Base-by-base conservation (phyloP, 2,113 vertebrate genomes). In the Prionailurus viverrinus region DNA sequence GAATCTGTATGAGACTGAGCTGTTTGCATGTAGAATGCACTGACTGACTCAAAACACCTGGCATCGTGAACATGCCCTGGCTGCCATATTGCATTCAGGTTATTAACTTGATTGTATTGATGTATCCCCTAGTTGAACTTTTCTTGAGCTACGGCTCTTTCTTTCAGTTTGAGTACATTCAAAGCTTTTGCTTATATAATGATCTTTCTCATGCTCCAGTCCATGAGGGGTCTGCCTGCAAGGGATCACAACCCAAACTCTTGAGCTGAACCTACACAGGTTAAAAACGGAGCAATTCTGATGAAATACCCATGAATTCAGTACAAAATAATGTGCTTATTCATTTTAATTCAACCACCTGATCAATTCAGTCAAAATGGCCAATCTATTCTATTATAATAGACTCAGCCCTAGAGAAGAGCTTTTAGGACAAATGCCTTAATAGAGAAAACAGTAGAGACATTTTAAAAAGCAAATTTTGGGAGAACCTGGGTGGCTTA, bases 111-210 rank as follows among this genome's bases (percentile, higher is more conserved):
- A 84, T 10, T 13, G 25, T 53, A 23, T 36, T 65, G 8, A 39
- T 39, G 8, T 80, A n/a, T 9, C 48, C 21, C 81, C 13, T 91
- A 91, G 58, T 1, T 89, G 61, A 96, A 71, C n/a, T 36, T 12
- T 96, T 84, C 41, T 51, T 91, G 73, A 96, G 71, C 79, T 66
- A 21, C 8, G 88, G 33, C 8, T 61, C 53, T 82, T 96, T 41
- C 36, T 94, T 96, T 93, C n/a, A 87, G 45, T 95, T 95, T 93
- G 66, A 21, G 14, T 81, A 85, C 88, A 95, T 61, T 91, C 63
- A 95, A 68, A 78, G 65, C n/a, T 73, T 89, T 95, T 97, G 12
- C 36, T 93, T 65, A 74, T 48, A 65, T 68, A 87, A 86, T 68
- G 18, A 9, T 79, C 82, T 87, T 91, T 96, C 65, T 71, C 61